Percentiles rank a stretch among this genome's conserved stretches.
Conservation (phyloP, 2,888 invertebrate genomes). For the Philhelius pedissequus region DNA sequence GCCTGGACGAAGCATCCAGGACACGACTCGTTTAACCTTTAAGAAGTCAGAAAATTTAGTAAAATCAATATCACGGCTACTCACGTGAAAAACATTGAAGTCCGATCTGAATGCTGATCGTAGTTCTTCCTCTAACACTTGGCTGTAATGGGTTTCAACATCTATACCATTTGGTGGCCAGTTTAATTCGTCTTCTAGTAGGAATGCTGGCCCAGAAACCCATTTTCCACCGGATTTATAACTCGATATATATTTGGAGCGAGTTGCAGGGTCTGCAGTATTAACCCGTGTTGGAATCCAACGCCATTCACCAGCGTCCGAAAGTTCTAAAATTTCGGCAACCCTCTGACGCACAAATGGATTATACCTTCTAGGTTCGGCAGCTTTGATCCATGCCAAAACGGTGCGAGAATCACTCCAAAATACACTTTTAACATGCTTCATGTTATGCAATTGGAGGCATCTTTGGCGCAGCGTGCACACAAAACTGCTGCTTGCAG, state of each 20-base stretch:
- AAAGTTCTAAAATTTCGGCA: constrained; percentile 13
- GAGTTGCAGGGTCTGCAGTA: constrained; percentile 9
- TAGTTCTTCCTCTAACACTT: background rate
- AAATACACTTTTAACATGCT: background rate
- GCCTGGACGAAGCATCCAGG: background rate
- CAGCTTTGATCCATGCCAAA: background rate
- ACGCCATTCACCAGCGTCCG: background rate
- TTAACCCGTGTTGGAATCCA: constrained; percentile 30
- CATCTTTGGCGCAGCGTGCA: background rate
- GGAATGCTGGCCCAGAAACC: background rate
- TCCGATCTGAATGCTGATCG: background rate
- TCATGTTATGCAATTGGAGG: background rate
- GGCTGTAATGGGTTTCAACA: background rate
- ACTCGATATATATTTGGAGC: background rate
- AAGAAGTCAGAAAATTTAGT: constrained; percentile 5
- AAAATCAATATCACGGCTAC: background rate
- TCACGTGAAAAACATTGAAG: background rate
- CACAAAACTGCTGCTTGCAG: constrained; percentile 14
- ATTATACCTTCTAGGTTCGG: constrained; percentile 10
- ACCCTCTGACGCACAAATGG: constrained; percentile 22
- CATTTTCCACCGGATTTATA: background rate
- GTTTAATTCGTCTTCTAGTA: background rate
- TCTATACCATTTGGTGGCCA: background rate
- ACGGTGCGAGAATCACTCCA: constrained; percentile 24
- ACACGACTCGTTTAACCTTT: constrained; percentile 14